Evolutionary conservation across 2,888 invertebrate species (phyloP), one percentile per base, ranked within the genome.

Genomic region (Rhagium mordax): DNA sequence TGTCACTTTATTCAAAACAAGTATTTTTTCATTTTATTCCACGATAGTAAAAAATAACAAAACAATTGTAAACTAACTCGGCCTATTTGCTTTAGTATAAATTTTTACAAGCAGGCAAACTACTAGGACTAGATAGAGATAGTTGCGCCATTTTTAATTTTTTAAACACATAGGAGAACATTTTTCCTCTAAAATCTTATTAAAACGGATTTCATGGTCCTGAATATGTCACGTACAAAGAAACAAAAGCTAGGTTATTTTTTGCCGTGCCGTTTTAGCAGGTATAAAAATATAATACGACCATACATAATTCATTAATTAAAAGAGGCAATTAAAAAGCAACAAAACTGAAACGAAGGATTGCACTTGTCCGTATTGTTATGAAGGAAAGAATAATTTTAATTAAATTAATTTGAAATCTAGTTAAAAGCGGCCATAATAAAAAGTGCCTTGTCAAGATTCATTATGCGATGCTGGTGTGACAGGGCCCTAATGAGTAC

Each of bases 371-470:
- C 67, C 67, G 75, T 69, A 66, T 72, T 76, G 74, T 77, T 77
- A 76, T 76, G 74, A 76, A 78, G 82, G 81, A 83, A 81, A 84
- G 84, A 85, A 84, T 85, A 85, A 86, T 83, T 85, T 85, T 86
- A 85, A 86, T 87, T 86, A 86, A 86, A 85, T 86, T 86, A 86
- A 86, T 86, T 86, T 84, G 85, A 84, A 85, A 84, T 85, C 84
- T 84, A 84, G 85, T 86, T 86, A 84, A 86, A 85, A 84, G 84
- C 83, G 79, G 80, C 84, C 84, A 83, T 83, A 85, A 85, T 85
- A 86, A 87, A 86, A 86, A 86, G 86, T 85, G 85, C 84, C 84
- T 86, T 85, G 86, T 86, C 86, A 85, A 86, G 87, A 86, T 86
- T 87, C 87, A 86, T 87, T 87, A 87, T 86, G 83, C 84, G 82